Conservation (phyloP, 1,140 invertebrate species). For the Drosophila sucinea region DNA sequence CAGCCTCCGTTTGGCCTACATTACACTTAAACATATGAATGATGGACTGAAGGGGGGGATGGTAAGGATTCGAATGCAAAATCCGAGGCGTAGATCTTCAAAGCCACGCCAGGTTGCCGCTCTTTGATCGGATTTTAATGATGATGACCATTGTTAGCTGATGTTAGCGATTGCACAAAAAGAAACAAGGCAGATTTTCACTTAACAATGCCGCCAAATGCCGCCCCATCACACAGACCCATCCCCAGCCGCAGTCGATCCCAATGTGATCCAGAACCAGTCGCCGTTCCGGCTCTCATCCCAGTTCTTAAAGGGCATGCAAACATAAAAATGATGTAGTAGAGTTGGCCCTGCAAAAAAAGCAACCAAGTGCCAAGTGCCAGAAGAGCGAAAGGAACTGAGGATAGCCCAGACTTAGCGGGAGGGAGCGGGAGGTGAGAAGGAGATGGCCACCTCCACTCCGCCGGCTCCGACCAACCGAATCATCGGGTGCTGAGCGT, state of each 20-base stretch:
- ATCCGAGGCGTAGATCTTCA: constrained; percentile 26
- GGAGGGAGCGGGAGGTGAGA: not conserved
- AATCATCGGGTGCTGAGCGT: constrained; percentile 50
- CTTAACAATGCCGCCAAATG: constrained; percentile 69
- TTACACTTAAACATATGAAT: constrained; percentile 63
- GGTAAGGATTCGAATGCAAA: constrained; percentile 7
- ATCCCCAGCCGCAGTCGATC: not conserved
- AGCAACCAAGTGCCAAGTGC: constrained; percentile 45
- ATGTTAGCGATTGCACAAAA: constrained; percentile 77
- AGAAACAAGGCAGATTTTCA: constrained; percentile 64
- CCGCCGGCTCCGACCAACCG: constrained; percentile 14
- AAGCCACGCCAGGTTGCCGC: constrained; percentile 29
- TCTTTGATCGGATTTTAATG: constrained; percentile 82
- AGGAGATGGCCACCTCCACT: constrained; percentile 1
- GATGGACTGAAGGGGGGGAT: constrained; percentile 6
- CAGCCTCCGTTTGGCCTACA: constrained; percentile 57
- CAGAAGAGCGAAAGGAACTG: not conserved
- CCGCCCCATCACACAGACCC: constrained; percentile 22
- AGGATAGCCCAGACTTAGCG: not conserved
- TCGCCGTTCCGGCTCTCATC: not conserved
- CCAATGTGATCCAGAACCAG: constrained; percentile 23
- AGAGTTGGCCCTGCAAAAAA: constrained; percentile 6
- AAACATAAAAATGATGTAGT: constrained; percentile 72
- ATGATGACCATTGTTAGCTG: constrained; percentile 82
- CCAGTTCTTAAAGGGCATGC: constrained; percentile 66